These are phyloP conservation scores for Acropora yongei DNA, from an alignment of 64 coral and sea anemone genomes.

Conservation along the genomic window DNA sequence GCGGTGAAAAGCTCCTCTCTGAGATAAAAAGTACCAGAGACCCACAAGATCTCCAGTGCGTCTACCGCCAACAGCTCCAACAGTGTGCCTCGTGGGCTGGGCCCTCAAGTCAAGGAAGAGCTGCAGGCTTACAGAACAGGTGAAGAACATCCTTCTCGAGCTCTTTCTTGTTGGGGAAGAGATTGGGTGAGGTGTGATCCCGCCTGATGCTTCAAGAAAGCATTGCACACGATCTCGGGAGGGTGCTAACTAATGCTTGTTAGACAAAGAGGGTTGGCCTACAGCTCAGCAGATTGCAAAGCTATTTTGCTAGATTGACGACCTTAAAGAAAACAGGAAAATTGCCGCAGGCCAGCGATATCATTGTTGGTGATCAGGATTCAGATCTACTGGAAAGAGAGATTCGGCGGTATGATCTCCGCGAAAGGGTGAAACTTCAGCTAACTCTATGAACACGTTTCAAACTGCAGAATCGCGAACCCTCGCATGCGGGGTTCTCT, in stretches of 20 bases:
- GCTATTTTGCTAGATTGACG: conserved; percentile 9
- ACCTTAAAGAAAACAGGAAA: conserved; percentile 30
- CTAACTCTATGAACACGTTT: conserved; percentile 24
- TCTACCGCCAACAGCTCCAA: conserved; percentile 28
- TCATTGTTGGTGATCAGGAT: conserved; percentile 1
- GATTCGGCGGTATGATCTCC: conserved; percentile 13
- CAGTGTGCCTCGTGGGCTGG: conserved; percentile 2
- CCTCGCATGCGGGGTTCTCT: not conserved
- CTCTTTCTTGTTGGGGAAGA: conserved; percentile 24
- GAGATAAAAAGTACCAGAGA: conserved; percentile 39
- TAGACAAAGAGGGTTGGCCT: conserved; percentile 22
- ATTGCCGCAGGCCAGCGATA: not conserved
- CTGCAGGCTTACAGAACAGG: conserved; percentile 2
- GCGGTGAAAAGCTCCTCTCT: conserved; percentile 52
- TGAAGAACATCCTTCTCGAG: conserved; percentile 15
- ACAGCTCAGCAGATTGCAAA: not conserved
- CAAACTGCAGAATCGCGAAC: conserved; percentile 11
- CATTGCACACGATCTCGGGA: not conserved
- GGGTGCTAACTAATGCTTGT: conserved; percentile 3
- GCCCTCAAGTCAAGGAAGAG: conserved; percentile 6
- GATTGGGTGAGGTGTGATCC: not conserved
- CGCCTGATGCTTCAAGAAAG: conserved; percentile 13
- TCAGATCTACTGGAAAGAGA: conserved; percentile 9
- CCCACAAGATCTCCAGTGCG: conserved; percentile 13
- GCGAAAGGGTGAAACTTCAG: not conserved